Base-by-base conservation (phyloP, 2,888 invertebrate genomes). In the Lasius fuliginosus region DNA sequence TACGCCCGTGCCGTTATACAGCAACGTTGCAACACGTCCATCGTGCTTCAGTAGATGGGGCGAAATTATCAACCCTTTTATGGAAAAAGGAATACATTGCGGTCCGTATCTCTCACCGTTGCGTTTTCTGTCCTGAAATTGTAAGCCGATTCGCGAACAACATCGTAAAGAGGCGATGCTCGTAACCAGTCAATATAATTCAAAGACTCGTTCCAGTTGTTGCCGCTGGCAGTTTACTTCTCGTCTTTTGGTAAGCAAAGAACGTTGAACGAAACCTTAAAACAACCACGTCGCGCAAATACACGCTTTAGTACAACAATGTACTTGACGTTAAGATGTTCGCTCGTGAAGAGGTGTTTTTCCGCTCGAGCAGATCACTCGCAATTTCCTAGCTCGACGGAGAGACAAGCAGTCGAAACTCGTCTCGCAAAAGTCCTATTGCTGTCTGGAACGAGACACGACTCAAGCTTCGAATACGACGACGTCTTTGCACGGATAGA, bases 151-250 rank as follows among this genome's bases (percentile, higher is more conserved):
- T 56, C 33, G 53, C 69, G 64, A 83, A 53, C 83, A 79, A 64
- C 77, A 64, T 83, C 83, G 69, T 83, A 83, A 83, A 79, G 69
- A 75, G n/a, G 33, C 40, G 62, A 40, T 56, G 69, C 46, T 67
- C 69, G 58, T 33, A 69, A 18, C 58, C 60, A 18, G 68, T 49
- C 46, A 68, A 49, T 79, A 60, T 83, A 83, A 83, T 36, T 83
- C 68, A 69, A 83, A 83, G 49, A 62, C 49, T 40, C 71, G 69
- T 81, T 73, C 60, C 30, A 65, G 67, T 81, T 84, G 49, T 74
- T 60, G 82, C 27, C 23, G 62, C 33, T 30, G 30, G 60, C 27
- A 33, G 27, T 85, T 83, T 62, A 83, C 33, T 64, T 83, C 75
- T 53, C 62, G 12, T 82, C 65, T 76, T 49, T 76, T 53, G 79